phyloP scores from a whole-genome alignment of 2,797 vertebrate genomes.

The Anguilla marmorata region DNA sequence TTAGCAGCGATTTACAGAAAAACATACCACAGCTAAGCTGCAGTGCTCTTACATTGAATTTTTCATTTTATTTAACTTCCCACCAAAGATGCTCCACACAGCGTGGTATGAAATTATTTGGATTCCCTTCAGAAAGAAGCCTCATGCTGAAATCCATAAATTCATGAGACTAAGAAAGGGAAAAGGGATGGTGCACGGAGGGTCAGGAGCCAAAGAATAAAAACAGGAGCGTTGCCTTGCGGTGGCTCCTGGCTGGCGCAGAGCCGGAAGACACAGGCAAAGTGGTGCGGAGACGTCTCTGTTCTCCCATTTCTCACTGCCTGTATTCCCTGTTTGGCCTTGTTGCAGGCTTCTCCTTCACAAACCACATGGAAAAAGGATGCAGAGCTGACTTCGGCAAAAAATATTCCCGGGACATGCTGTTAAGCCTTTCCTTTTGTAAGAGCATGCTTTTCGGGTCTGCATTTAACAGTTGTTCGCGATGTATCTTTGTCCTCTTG shows the following conservation, averaged over 20 bases:
- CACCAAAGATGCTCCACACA: constrained; percentile 63
- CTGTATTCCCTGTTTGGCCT: constrained; percentile 25
- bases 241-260: constrained; percentile 60
- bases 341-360: not conserved
- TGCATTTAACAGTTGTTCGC: not conserved
- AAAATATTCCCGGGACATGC: not conserved
- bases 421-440: not conserved
- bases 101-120: constrained; percentile 69
- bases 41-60: constrained; percentile 57
- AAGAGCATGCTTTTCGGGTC: not conserved
- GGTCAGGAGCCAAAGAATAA: constrained; percentile 51
- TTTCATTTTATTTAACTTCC: constrained; percentile 51
- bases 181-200: not conserved
- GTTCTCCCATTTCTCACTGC: constrained; percentile 11
- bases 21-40: constrained; percentile 65
- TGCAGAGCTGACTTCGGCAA: not conserved
- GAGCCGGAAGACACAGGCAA: constrained; percentile 62
- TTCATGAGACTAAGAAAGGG: constrained; percentile 60
- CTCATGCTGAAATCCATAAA: constrained; percentile 71
- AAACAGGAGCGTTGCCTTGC: constrained; percentile 57
- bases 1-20: constrained; percentile 36
- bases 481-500: constrained; percentile 6
- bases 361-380: constrained; percentile 1
- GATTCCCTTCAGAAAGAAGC: constrained; percentile 60
- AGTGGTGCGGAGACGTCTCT: constrained; percentile 58